These are phyloP conservation scores for Latheticus oryzae DNA, from an alignment of 2,888 invertebrate genomes.

Conservation along the genomic window DNA sequence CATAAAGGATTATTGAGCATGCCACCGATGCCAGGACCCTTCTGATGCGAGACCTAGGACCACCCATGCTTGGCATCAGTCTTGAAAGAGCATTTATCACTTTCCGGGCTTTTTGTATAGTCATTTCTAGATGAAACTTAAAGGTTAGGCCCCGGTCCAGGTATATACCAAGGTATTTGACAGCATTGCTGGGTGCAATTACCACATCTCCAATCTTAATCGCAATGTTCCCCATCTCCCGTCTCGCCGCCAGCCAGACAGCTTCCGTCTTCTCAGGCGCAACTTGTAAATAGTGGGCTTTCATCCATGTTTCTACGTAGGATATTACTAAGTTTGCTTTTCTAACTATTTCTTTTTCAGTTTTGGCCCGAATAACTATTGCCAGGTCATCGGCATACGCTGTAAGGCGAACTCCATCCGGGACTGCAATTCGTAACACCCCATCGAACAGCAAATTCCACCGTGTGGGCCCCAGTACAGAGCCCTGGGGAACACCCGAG, in stretches of 20 bases:
- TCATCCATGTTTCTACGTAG: no score
- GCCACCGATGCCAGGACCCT: conserved; percentile 1
- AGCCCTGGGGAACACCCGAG: conserved; percentile 31
- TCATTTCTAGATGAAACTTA: neutral
- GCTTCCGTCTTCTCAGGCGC: conserved; percentile 22
- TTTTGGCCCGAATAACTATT: no score
- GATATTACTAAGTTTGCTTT: no score
- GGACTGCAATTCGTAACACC: conserved; percentile 10
- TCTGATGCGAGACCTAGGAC: neutral
- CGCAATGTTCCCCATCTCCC: neutral
- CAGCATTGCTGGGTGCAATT: conserved; percentile 1
- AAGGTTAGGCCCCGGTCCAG: conserved; percentile 1
- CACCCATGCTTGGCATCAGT: conserved; percentile 18
- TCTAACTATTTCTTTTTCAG: no score
- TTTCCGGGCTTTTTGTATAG: neutral
- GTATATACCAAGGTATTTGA: conserved; percentile 17
- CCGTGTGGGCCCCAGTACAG: conserved; percentile 27
- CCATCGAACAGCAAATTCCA: conserved; percentile 31
- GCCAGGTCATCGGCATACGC: conserved; percentile 41
- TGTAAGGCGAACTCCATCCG: conserved; percentile 1
- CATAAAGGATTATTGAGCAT: neutral
- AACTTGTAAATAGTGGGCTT: no score
- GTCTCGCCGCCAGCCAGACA: neutral
- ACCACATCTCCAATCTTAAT: neutral
- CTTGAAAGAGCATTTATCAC: neutral